These are phyloP conservation scores for Linnaemya tessellans DNA, from an alignment of 2,888 invertebrate genomes.

Conservation along the genomic window DNA sequence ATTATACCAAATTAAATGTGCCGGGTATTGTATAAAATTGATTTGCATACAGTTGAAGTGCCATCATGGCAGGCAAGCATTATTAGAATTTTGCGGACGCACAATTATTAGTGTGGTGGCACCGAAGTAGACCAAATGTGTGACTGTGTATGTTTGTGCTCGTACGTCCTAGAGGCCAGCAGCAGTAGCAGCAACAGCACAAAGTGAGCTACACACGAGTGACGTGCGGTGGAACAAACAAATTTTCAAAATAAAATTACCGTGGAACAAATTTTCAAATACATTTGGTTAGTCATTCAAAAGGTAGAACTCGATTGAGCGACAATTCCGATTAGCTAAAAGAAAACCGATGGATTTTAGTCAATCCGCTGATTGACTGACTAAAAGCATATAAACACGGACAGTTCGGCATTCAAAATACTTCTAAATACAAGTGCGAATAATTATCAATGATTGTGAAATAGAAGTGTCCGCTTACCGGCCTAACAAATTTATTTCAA, in stretches of 20 bases:
- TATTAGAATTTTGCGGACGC: conserved; percentile 61
- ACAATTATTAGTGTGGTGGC: conserved; percentile 33
- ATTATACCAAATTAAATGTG: conserved; percentile 3
- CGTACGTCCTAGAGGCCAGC: conserved; percentile 51
- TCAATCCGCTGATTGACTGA: conserved; percentile 38
- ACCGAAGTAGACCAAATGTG: conserved; percentile 14
- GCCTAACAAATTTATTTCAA: conserved; percentile 24
- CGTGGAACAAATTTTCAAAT: conserved; percentile 62
- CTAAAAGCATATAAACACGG: no score
- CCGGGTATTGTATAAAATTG: conserved; percentile 32
- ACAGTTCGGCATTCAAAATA: conserved; percentile 42
- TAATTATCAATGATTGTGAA: conserved; percentile 30
- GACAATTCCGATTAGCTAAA: conserved; percentile 59
- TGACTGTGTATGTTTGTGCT: not conserved
- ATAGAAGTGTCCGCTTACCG: conserved; percentile 14
- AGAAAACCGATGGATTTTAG: conserved; percentile 43
- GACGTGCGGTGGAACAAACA: conserved; percentile 52
- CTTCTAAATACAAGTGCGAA: conserved; percentile 11
- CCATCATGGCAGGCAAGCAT: conserved; percentile 39
- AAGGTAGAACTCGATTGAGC: conserved; percentile 66
- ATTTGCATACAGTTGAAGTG: conserved; percentile 48
- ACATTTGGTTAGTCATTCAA: conserved; percentile 65
- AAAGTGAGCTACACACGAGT: conserved; percentile 55
- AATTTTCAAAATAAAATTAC: conserved; percentile 45
- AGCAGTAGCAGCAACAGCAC: conserved; percentile 35